These are phyloP conservation scores for Chinchilla lanigera DNA, from an alignment of 2,113 vertebrate species.

Conservation along the genomic window DNA sequence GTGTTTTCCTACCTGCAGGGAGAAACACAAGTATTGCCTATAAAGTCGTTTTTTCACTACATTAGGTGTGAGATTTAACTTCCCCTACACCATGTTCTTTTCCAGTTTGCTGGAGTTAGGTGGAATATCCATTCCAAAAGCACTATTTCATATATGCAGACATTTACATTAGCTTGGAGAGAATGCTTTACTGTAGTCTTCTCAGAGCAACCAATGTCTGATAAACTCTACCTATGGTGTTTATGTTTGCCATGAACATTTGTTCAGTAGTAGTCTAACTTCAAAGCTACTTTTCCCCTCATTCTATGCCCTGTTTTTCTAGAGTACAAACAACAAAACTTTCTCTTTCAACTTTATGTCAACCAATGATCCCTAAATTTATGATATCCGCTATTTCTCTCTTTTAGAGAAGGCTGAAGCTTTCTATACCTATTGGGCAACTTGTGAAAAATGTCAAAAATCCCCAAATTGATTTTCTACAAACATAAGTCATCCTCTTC, in stretches of 20 bases:
- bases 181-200: neutral
- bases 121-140: neutral
- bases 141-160: neutral
- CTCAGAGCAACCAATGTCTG: neutral
- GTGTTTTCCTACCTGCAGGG: neutral
- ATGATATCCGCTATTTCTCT: conserved; percentile 8
- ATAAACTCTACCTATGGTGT: neutral
- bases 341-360: neutral
- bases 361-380: neutral
- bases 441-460: conserved; percentile 29
- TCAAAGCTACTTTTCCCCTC: neutral
- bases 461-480: neutral
- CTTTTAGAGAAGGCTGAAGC: neutral
- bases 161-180: neutral
- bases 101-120: neutral
- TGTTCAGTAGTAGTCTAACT: neutral
- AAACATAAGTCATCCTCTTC: neutral
- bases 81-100: neutral
- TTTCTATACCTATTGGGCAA: conserved; percentile 3
- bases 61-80: neutral
- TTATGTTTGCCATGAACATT: neutral
- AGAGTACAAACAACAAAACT: neutral
- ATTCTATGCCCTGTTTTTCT: neutral
- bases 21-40: neutral
- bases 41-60: neutral